Conservation (phyloP, 1,140 invertebrate species). For the Drosophila bipectinata region DNA sequence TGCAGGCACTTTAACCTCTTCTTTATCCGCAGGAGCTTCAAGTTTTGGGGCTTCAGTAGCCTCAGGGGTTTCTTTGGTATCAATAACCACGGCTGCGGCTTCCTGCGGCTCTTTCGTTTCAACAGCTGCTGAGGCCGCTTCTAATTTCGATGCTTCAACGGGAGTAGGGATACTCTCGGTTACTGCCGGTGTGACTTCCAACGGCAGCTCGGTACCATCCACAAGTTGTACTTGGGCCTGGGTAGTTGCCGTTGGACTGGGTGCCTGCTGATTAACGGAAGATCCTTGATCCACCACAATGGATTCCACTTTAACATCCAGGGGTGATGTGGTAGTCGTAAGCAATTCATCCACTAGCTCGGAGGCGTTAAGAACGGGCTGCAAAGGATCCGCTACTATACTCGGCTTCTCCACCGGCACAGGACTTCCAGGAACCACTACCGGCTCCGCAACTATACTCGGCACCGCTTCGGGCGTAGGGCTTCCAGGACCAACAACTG, state of each 20-base stretch:
- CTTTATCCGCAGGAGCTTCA: neutral
- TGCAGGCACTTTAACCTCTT: neutral
- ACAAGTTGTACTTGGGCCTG: slow-evolving; percentile 54
- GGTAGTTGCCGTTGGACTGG: slow-evolving; percentile 46
- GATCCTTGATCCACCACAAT: slow-evolving; percentile 60
- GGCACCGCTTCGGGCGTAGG: neutral
- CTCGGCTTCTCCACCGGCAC: neutral
- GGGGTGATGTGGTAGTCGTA: slow-evolving; percentile 62
- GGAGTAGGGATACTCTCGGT: slow-evolving; percentile 11
- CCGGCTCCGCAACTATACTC: slow-evolving; percentile 9
- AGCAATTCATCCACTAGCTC: slow-evolving; percentile 42
- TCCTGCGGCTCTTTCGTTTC: neutral
- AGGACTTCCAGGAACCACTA: slow-evolving; percentile 35
- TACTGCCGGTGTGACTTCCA: slow-evolving; percentile 38
- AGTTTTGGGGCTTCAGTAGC: neutral
- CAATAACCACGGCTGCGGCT: neutral
- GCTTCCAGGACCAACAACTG: slow-evolving; percentile 47
- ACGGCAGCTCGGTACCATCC: slow-evolving; percentile 68
- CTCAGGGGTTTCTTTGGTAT: slow-evolving; percentile 3
- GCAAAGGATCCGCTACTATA: neutral
- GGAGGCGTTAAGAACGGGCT: slow-evolving; percentile 58
- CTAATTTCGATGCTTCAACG: neutral
- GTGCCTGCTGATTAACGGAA: slow-evolving; percentile 15
- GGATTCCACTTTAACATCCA: slow-evolving; percentile 46
- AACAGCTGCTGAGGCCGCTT: neutral